Conservation (phyloP, 2,888 invertebrate species). For the Sclerodermus sp. region DNA sequence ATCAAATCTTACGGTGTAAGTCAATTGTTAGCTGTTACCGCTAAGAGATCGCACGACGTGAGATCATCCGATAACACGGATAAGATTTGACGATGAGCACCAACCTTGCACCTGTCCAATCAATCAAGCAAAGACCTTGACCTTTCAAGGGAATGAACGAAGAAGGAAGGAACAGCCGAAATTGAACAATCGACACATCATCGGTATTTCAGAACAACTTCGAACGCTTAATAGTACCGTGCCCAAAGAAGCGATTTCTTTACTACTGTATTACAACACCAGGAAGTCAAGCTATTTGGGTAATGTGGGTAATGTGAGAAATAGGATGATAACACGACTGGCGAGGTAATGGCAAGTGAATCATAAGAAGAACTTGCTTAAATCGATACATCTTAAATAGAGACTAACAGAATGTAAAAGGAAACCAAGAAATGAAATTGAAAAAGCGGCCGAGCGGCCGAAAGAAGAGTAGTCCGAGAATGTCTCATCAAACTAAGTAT, state of each 20-base stretch:
- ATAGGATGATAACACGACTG: slow-evolving; percentile 41
- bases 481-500: slow-evolving; percentile 6
- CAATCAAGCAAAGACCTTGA: too few species aligned
- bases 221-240: slow-evolving; percentile 49
- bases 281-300: slow-evolving; percentile 52
- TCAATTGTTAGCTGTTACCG: too few species aligned
- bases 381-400: slow-evolving; percentile 32
- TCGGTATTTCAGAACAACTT: slow-evolving; percentile 26
- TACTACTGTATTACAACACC: slow-evolving; percentile 53
- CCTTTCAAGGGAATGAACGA: background rate
- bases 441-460: slow-evolving; percentile 42
- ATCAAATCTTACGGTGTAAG: too few species aligned
- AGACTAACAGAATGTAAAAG: slow-evolving; percentile 31
- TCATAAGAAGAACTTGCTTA: slow-evolving; percentile 35
- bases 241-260: slow-evolving; percentile 50
- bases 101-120: too few species aligned
- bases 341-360: slow-evolving; percentile 40
- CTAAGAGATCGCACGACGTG: too few species aligned
- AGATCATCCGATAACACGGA: too few species aligned
- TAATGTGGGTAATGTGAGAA: slow-evolving; percentile 30
- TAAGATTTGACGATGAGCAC: too few species aligned
- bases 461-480: slow-evolving; percentile 11
- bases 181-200: slow-evolving; percentile 5
- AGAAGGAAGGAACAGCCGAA: slow-evolving; percentile 26
- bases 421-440: slow-evolving; percentile 18